Evolutionary conservation across 2,797 vertebrate species (phyloP).

Genomic region (Mionectes olivaceus): DNA sequence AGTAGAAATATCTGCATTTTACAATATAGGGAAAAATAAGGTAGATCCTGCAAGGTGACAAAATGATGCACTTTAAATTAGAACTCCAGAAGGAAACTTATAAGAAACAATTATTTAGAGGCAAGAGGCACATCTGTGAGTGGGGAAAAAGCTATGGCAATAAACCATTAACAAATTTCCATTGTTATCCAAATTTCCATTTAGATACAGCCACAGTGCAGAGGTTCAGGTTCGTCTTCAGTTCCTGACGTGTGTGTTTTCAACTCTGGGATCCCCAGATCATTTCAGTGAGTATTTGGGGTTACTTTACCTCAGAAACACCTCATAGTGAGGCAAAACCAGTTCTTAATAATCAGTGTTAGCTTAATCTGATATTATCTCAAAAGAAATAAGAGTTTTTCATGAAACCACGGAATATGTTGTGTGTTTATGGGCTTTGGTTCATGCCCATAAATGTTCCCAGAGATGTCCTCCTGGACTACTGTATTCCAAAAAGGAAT

Average conservation of each 20-base stretch:
- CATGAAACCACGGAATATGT: background rate
- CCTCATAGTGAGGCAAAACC: background rate
- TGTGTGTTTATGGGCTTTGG: background rate
- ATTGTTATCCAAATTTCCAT: slow-evolving; percentile 19
- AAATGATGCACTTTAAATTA: background rate
- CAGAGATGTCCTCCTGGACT: background rate
- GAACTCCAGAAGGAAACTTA: background rate
- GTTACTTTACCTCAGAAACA: background rate
- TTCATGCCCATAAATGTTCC: background rate
- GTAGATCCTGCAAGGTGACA: background rate
- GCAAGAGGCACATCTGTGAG: rapidly evolving
- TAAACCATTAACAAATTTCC: background rate
- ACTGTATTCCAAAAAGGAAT: background rate
- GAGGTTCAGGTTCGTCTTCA: slow-evolving; percentile 98
- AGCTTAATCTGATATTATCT: background rate
- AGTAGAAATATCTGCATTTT: background rate
- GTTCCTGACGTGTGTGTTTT: slow-evolving; percentile 98
- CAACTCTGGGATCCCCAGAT: slow-evolving; percentile 96
- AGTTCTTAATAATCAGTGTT: background rate
- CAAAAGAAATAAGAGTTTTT: background rate
- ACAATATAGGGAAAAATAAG: background rate
- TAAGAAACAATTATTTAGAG: background rate
- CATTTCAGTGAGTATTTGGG: slow-evolving; percentile 91
- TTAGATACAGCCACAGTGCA: slow-evolving; percentile 95
- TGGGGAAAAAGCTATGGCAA: background rate